Evolutionary conservation across 2,797 vertebrate genomes (phyloP).

Genomic region (Meriones psammophilus): DNA sequence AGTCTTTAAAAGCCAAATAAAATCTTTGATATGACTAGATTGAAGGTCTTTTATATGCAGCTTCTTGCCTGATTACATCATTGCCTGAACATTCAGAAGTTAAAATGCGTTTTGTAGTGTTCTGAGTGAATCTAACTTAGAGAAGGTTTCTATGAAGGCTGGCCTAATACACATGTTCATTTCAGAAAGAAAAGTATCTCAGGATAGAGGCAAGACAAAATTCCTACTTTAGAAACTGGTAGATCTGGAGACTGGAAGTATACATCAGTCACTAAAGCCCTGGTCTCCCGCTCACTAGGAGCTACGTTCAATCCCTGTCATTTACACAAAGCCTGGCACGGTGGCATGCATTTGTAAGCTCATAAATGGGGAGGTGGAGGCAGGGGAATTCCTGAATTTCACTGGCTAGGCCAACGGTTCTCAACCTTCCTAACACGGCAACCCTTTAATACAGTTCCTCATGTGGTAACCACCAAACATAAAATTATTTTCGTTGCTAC

Average conservation of each 20-base stretch:
- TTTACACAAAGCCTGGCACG: background rate
- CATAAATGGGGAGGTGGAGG: too few relatives aligned
- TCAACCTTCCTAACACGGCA: background rate
- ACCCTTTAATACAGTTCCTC: background rate
- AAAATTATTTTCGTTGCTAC: background rate
- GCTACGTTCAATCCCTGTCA: background rate
- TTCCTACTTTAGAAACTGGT: constrained; percentile 42
- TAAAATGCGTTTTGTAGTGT: constrained; percentile 11
- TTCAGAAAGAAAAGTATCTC: background rate
- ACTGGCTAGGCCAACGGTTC: background rate
- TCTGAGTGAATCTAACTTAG: background rate
- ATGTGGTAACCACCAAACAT: background rate
- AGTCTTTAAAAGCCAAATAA: constrained; percentile 4
- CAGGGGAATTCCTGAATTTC: background rate
- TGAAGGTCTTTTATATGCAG: background rate
- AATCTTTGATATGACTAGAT: background rate
- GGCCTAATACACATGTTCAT: background rate
- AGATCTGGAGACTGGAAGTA: background rate
- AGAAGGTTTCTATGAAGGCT: background rate
- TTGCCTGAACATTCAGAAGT: background rate
- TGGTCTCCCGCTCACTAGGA: background rate
- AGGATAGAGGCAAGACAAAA: background rate
- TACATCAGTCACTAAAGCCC: background rate
- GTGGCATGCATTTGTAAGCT: background rate
- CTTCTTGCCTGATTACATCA: constrained; percentile 3